Conservation (phyloP, 1,140 invertebrate genomes). For the Lepidurus couesii region DNA sequence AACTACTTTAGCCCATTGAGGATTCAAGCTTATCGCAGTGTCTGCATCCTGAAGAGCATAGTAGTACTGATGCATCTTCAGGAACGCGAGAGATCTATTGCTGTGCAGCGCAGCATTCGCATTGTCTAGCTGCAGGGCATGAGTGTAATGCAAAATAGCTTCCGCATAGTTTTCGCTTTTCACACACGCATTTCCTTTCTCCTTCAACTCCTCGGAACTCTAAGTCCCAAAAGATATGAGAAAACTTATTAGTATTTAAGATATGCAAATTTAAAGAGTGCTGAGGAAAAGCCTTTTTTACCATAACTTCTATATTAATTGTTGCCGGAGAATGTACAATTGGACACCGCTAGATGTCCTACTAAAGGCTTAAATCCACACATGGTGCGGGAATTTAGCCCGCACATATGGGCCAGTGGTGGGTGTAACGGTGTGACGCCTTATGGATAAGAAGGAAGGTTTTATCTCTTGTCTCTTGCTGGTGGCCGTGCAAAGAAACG, state of each 20-base stretch:
- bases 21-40: conserved; percentile 64
- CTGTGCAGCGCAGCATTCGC: conserved; percentile 66
- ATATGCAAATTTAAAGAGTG: too few relatives aligned
- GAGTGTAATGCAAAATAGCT: conserved; percentile 70
- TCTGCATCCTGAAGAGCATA: conserved; percentile 71
- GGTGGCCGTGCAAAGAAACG: neutral
- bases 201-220: conserved; percentile 56
- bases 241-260: neutral
- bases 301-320: too few relatives aligned
- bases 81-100: conserved; percentile 70
- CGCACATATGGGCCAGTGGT: neutral
- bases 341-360: neutral
- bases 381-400: neutral
- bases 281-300: too few relatives aligned
- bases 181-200: conserved; percentile 68
- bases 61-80: conserved; percentile 69
- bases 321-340: too few relatives aligned
- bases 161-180: conserved; percentile 65
- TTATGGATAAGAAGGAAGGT: neutral
- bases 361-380: neutral
- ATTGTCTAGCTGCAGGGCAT: conserved; percentile 68
- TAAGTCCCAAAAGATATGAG: conserved; percentile 31
- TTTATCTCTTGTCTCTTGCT: neutral
- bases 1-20: conserved; percentile 70
- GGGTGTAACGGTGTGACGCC: neutral